A percentile compares a stretch with the other conserved stretches of the same genome.
Conservation (phyloP, 2,797 vertebrate genomes). For the Apogon talboti region DNA sequence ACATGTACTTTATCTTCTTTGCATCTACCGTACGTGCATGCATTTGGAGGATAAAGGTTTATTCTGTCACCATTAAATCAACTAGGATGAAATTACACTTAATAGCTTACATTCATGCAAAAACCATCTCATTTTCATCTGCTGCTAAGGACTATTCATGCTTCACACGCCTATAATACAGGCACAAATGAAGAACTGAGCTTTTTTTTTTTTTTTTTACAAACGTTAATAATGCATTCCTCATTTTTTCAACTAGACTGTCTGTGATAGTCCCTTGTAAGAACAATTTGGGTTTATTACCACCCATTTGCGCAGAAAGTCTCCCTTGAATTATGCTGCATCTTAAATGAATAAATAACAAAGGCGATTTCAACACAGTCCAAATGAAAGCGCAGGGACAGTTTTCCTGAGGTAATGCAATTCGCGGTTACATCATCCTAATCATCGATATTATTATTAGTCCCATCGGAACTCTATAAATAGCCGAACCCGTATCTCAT, state of each 20-base stretch:
- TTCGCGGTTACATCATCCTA: slow-evolving; percentile 24
- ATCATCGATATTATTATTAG: slow-evolving; percentile 17
- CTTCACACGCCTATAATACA: slow-evolving; percentile 17
- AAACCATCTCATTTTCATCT: slow-evolving; percentile 21
- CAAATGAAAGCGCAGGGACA: slow-evolving; percentile 25
- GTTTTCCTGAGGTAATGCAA: slow-evolving; percentile 20
- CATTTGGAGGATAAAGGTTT: slow-evolving; percentile 22
- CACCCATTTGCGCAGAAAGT: neutral
- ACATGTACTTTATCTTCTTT: neutral
- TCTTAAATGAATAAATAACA: slow-evolving; percentile 3
- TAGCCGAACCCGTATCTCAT: slow-evolving; percentile 16
- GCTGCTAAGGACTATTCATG: slow-evolving; percentile 24
- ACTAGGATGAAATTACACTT: slow-evolving; percentile 18
- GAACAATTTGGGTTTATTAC: slow-evolving; percentile 56
- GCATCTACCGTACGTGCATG: slow-evolving; percentile 1
- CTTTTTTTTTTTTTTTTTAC: too few relatives aligned
- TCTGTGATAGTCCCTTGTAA: slow-evolving; percentile 79
- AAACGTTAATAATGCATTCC: slow-evolving; percentile 31
- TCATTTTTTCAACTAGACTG: slow-evolving; percentile 20
- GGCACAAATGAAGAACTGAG: slow-evolving; percentile 27
- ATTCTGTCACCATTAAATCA: slow-evolving; percentile 1
- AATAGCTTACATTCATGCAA: slow-evolving; percentile 1
- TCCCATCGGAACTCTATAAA: slow-evolving; percentile 27
- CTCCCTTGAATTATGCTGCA: neutral
- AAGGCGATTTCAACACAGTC: slow-evolving; percentile 11